Evolutionary conservation across 2,888 invertebrate genomes (phyloP).

Genomic region (Brassicogethes aeneus): DNA sequence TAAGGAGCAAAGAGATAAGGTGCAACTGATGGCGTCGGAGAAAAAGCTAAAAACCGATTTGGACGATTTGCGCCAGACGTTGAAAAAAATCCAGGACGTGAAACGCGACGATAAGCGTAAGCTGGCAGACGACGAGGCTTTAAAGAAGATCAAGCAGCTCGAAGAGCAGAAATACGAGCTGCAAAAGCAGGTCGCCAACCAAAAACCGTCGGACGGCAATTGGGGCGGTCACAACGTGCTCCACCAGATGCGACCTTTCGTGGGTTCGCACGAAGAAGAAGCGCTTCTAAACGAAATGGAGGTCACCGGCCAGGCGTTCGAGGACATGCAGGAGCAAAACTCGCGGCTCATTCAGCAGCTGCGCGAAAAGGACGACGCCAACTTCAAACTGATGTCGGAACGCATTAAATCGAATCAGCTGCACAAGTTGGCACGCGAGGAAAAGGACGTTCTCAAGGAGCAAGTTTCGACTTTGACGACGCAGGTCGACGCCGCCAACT

Average conservation of each 20-base stretch:
- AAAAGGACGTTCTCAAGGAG: slow-evolving; percentile 88
- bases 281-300: slow-evolving; percentile 97
- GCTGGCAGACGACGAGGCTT: slow-evolving; percentile 88
- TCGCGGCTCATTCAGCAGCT: slow-evolving; percentile 90
- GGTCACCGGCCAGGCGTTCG: slow-evolving; percentile 97
- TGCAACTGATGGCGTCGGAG: slow-evolving; percentile 91
- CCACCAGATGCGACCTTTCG: slow-evolving; percentile 58
- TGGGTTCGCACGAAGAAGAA: slow-evolving; percentile 83
- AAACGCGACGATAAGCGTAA: slow-evolving; percentile 87
- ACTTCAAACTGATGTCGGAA: slow-evolving; percentile 98
- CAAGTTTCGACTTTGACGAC: slow-evolving; percentile 52
- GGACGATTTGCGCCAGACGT: slow-evolving; percentile 77
- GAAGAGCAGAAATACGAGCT: slow-evolving; percentile 90
- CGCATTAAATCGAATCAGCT: slow-evolving; percentile 92
- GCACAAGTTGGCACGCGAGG: slow-evolving; percentile 87
- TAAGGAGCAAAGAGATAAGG: slow-evolving; percentile 93
- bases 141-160: slow-evolving; percentile 86
- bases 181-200: slow-evolving; percentile 82
- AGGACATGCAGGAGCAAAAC: slow-evolving; percentile 99
- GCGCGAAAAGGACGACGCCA: slow-evolving; percentile 94
- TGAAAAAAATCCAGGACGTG: slow-evolving; percentile 84
- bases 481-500: slow-evolving; percentile 84
- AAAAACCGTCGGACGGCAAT: slow-evolving; percentile 59
- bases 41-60: slow-evolving; percentile 83
- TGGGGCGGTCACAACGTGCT: slow-evolving; percentile 37